Evolutionary conservation across 2,797 vertebrate genomes (phyloP).

Genomic region (Phataginus tetradactyla): DNA sequence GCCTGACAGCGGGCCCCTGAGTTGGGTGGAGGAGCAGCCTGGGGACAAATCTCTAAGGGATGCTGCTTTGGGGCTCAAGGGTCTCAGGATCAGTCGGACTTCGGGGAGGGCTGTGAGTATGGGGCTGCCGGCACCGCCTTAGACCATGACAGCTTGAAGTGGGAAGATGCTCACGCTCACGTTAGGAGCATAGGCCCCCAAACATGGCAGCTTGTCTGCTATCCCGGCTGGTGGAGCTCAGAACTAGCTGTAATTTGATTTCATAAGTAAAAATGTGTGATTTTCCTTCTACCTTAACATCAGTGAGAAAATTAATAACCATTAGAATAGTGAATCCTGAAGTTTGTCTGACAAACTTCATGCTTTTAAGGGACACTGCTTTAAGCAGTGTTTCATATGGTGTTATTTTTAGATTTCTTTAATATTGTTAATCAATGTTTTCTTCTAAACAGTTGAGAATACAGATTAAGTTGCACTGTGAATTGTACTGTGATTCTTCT

Average conservation of each 20-base stretch:
- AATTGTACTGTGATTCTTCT: not conserved
- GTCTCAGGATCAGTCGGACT: not conserved
- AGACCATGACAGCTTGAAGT: not conserved
- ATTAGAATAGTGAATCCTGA: not conserved
- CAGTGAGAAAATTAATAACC: not conserved
- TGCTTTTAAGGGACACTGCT: not conserved
- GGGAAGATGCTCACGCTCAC: not conserved
- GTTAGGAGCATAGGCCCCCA: not conserved
- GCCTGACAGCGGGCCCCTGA: not conserved
- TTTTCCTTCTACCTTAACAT: not conserved
- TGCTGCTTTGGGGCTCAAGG: not conserved
- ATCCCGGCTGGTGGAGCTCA: not conserved
- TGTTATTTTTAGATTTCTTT: not conserved
- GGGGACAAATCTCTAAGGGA: not conserved
- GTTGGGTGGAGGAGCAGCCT: not conserved
- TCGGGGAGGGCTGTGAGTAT: not conserved
- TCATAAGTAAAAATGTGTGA: not conserved
- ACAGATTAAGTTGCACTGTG: not conserved
- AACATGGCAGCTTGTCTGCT: not conserved
- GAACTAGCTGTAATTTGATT: not conserved
- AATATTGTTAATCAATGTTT: not conserved
- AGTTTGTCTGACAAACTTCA: not conserved
- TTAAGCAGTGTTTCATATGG: not conserved
- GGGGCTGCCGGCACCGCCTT: not conserved
- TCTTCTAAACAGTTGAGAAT: conserved; percentile 28